These are phyloP conservation scores for Eulithis prunata DNA, from an alignment of 2,888 invertebrate genomes.

Conservation along the genomic window DNA sequence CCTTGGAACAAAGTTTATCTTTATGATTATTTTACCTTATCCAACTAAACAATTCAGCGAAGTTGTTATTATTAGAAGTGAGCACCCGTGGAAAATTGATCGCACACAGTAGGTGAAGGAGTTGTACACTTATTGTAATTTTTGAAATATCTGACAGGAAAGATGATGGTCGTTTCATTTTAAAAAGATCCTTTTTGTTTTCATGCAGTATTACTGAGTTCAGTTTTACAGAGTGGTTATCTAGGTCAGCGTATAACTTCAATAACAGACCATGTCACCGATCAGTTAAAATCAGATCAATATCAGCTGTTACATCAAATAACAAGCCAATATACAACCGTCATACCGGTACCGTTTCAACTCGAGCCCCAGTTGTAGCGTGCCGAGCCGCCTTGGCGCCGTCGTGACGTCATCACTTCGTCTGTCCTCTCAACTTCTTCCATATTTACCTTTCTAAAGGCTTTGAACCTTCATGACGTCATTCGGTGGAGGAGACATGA, in stretches of 20 bases:
- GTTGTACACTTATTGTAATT: too few species aligned
- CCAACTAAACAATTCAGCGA: not conserved
- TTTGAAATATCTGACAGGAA: too few species aligned
- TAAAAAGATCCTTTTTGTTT: too few species aligned
- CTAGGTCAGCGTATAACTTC: not conserved
- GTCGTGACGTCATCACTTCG: slow-evolving; percentile 70
- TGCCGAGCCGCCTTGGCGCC: slow-evolving; percentile 69
- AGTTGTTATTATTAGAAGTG: slow-evolving; percentile 1
- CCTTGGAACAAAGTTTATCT: slow-evolving; percentile 12
- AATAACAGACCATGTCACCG: not conserved
- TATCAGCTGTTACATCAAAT: slow-evolving; percentile 22
- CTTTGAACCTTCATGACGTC: slow-evolving; percentile 22
- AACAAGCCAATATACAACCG: slow-evolving; percentile 48
- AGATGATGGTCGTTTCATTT: too few species aligned
- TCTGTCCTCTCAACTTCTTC: slow-evolving; percentile 45
- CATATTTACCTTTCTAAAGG: slow-evolving; percentile 53
- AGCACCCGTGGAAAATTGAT: not conserved
- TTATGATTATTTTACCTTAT: slow-evolving; percentile 5
- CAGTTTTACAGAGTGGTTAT: not conserved
- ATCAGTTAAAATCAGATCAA: slow-evolving; percentile 5
- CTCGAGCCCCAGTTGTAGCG: slow-evolving; percentile 60
- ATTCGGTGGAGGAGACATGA: slow-evolving; percentile 18
- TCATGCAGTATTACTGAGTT: too few species aligned
- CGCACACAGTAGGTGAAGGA: too few species aligned
- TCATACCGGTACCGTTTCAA: slow-evolving; percentile 68